Evolutionary conservation across 2,113 vertebrate species (phyloP).

Genomic region (Eurypyga helias): DNA sequence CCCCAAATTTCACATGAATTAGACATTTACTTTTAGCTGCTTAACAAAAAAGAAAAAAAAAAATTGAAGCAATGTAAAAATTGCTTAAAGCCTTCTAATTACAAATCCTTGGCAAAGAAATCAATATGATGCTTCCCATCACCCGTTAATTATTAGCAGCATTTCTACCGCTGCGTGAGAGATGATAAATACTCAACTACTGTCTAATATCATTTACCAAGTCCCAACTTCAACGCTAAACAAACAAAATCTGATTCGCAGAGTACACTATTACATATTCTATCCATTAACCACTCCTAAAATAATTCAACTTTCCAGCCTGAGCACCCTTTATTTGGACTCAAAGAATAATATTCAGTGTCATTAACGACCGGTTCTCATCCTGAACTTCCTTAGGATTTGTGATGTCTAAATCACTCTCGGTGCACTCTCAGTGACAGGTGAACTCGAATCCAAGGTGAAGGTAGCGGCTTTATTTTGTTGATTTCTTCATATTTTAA

Average conservation of each 20-base stretch:
- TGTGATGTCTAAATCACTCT: not conserved
- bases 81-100: not conserved
- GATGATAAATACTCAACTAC: constrained; percentile 68
- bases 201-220: constrained; percentile 74
- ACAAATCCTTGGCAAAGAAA: not conserved
- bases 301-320: constrained; percentile 80
- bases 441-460: not conserved
- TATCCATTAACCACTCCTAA: constrained; percentile 77
- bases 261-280: constrained; percentile 82
- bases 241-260: constrained; percentile 84
- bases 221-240: constrained; percentile 75
- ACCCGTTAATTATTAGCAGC: not conserved
- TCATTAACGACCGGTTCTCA: not conserved
- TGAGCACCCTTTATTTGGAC: constrained; percentile 73
- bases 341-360: not conserved
- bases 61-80: not conserved
- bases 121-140: not conserved
- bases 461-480: not conserved
- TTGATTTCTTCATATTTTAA: constrained; percentile 31
- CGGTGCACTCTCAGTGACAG: not conserved
- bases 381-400: not conserved
- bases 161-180: constrained; percentile 56
- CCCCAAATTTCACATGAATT: accelerated
- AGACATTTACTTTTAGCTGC: not conserved
- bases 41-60: not conserved